These are phyloP conservation scores for Platerodrilus igneus DNA, from an alignment of 2,888 invertebrate genomes.

Conservation along the genomic window DNA sequence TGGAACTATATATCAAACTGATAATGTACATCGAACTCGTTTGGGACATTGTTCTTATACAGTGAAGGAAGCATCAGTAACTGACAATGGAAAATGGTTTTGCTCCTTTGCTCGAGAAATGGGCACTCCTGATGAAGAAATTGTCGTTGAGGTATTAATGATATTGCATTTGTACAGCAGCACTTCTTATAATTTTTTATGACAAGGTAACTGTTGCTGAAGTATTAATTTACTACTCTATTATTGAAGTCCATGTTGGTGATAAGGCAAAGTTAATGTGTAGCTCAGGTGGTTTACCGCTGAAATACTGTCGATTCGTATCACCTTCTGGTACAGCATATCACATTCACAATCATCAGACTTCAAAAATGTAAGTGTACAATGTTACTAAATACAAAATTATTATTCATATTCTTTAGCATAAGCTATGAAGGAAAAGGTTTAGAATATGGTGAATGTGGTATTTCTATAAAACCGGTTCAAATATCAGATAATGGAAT, in stretches of 20 bases:
- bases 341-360: conserved; percentile 10
- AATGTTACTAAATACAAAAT: not conserved
- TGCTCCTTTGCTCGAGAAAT: conserved; percentile 23
- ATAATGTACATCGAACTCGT: conserved; percentile 4
- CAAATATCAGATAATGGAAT: conserved; percentile 7
- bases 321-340: conserved; percentile 14
- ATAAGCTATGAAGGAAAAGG: conserved; percentile 19
- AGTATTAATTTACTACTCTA: conserved; percentile 8
- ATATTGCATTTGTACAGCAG: not conserved
- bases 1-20: conserved; percentile 18
- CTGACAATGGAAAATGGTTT: conserved; percentile 26
- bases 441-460: conserved; percentile 24
- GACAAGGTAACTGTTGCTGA: conserved; percentile 17
- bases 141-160: conserved; percentile 18
- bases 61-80: conserved; percentile 6
- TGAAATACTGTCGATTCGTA: conserved; percentile 21
- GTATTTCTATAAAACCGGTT: conserved; percentile 18
- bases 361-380: conserved; percentile 9
- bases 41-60: conserved; percentile 20
- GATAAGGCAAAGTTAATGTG: conserved; percentile 17
- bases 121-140: conserved; percentile 19
- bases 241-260: conserved; percentile 14
- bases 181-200: not conserved
- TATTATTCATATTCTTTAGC: conserved; percentile 6
- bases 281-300: conserved; percentile 15